Conservation (phyloP, 2,888 invertebrate species). For the Galerucella calmariensis region DNA sequence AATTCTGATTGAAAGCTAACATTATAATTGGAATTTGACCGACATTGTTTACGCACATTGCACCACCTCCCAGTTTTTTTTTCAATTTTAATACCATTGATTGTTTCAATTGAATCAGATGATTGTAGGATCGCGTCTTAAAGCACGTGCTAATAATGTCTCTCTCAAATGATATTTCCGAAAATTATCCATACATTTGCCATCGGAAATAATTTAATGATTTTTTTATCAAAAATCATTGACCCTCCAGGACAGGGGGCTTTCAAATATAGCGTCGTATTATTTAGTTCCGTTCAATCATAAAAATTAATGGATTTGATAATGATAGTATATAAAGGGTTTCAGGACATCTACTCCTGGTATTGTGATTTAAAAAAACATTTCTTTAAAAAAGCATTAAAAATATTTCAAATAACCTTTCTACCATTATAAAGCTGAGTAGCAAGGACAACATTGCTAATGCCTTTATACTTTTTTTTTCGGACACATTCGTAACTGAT, state of each 20-base stretch:
- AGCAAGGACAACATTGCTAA: not conserved
- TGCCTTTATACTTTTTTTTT: not conserved
- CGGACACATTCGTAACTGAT: not conserved
- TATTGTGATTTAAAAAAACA: not conserved
- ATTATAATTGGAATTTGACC: not conserved
- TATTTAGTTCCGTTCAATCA: not conserved
- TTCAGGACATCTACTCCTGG: not conserved
- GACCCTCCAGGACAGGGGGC: not conserved
- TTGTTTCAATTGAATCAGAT: too few species aligned
- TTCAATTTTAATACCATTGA: too few species aligned
- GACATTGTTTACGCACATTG: not conserved
- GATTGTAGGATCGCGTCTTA: too few species aligned
- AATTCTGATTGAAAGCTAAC: not conserved
- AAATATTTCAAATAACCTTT: not conserved
- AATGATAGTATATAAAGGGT: not conserved
- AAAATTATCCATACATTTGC: too few species aligned
- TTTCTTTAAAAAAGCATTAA: not conserved
- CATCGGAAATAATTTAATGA: too few species aligned
- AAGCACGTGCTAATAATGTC: too few species aligned
- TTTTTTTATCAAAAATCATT: not conserved
- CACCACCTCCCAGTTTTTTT: too few species aligned
- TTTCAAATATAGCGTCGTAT: not conserved
- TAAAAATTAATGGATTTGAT: not conserved
- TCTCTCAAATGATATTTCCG: not conserved
- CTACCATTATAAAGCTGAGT: not conserved